Conservation (phyloP, 64 coral and sea anemone species). For the Actinia tenebrosa region DNA sequence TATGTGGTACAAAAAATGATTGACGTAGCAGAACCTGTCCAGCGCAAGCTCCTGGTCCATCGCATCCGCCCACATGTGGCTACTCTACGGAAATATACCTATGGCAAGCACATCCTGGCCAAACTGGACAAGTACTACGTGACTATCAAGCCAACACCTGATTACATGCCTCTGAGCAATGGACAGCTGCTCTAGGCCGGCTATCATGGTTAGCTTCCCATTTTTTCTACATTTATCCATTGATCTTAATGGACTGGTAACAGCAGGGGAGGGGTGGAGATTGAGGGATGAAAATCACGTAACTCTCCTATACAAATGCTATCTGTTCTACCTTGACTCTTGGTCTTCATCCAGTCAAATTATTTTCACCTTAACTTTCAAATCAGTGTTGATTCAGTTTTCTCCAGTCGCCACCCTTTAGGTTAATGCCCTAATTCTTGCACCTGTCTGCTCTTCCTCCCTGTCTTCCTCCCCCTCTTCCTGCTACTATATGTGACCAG, state of each 20-base stretch:
- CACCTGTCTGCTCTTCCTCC: too few species aligned
- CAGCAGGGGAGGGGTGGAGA: not conserved
- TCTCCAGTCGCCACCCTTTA: too few species aligned
- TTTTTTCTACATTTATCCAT: conserved; percentile 16
- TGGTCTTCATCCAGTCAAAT: too few species aligned
- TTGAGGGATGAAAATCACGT: not conserved
- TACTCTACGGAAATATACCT: conserved; percentile 92
- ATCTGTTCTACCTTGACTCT: too few species aligned
- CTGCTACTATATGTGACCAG: not conserved
- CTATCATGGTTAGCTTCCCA: conserved; percentile 13
- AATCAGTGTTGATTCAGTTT: too few species aligned
- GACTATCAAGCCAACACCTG: conserved; percentile 78
- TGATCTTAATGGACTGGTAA: not conserved
- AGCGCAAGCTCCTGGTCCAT: conserved; percentile 86
- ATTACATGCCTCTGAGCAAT: conserved; percentile 82
- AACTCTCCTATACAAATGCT: too few species aligned
- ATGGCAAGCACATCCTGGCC: conserved; percentile 96
- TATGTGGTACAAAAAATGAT: conserved; percentile 99
- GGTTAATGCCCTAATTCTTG: not conserved
- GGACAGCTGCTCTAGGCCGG: conserved; percentile 65
- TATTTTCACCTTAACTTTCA: too few species aligned
- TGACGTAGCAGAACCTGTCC: conserved; percentile 85
- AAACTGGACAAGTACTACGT: conserved; percentile 97
- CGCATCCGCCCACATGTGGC: conserved; percentile 91
- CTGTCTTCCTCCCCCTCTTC: not conserved